Evolutionary conservation across 2,888 invertebrate genomes (phyloP), one percentile per base, ranked within the genome.

Genomic region (Eupithecia insigniata): DNA sequence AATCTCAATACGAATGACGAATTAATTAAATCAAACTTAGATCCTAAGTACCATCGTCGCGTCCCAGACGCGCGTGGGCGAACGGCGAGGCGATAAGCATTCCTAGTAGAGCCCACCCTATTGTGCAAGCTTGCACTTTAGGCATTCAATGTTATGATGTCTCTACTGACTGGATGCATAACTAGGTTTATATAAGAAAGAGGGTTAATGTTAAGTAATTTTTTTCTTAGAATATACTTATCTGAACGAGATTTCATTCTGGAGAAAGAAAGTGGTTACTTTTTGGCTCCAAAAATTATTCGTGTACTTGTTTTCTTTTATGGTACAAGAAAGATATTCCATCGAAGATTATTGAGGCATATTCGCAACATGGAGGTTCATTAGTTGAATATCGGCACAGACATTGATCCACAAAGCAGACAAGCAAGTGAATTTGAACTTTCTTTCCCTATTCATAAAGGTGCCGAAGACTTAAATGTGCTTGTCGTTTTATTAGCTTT

Each of bases 321-420:
- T 55, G 26, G 22, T 26, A 55, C 26, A 1, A 26, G 22, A 22
- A 14, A 55, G 30, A 61, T 32, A 66, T 70, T 67, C 67, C 55
- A 43, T 18, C 34, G 22, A 14, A 66, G 62, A 39, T 70, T 73
- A 70, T 73, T 68, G 70, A 65, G 32, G 12, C 67, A 70, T 51
- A 70, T 67, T 65, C 51, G 60, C 61, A 55, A 73, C 70, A 70
- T 65, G n/a, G 65, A n/a, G 67, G 70, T 73, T 73, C 73, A 73
- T 73, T 73, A 73, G 73, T 46, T 60, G 26, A 30, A 60, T 30
- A 60, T 60, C 60, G 2, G 60, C 30, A 30, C 18, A 60, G 7
- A 30, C 30, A 30, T 60, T 18, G 60, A 18, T 60, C 60, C 18
- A 8, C 28, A 3, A 30, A 60, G 28, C 2, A 60, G 7, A 60